Evolutionary conservation across 2,113 vertebrate species (phyloP), one percentile per base, ranked within the genome.

Genomic region (Limnothrissa miodon): DNA sequence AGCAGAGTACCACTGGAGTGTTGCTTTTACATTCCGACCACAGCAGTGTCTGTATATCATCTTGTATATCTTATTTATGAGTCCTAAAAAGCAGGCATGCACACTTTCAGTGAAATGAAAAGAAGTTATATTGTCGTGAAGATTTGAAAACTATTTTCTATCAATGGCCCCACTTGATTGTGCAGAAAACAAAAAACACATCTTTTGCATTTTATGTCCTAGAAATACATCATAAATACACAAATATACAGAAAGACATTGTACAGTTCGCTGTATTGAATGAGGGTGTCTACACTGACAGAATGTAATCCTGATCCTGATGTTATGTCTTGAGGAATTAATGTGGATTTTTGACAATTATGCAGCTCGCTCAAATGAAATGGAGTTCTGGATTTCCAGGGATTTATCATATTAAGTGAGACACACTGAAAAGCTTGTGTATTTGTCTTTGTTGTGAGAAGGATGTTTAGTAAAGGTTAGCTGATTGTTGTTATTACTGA

Each of bases 291-390:
- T n/a, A n/a, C 56, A 33, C 59, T 66, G 59, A 66, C 25, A 2
- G 59, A 9, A 66, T 66, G 25, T 66, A 66, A 66, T 66, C 51
- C 19, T 56, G 29, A 66, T 66, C 51, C 19, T 56, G 29, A 66
- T 66, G 59, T 66, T 66, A 66, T 66, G 59, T 66, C 25, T 66
- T 66, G n/a, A 66, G 33, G 25, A 66, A 33, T 66, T 29, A 66
- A 66, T 15, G n/a, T 66, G 59, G 25, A 66, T 10, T 66, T 25
- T 53, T 33, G 29, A 66, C 29, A 11, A 33, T 33, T 9, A 33
- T 33, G 1, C 25, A 66, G 29, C 59, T 66, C 25, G 33, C 59
- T 66, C 29, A 25, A 29, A n/a, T 66, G 59, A 66, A 66, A 66
- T 66, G 59, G 29, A 29, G 59, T 15, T 10, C 33, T 66, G 59